phyloP scores from a whole-genome alignment of 1,140 invertebrate species.

The Eueides isabella region DNA sequence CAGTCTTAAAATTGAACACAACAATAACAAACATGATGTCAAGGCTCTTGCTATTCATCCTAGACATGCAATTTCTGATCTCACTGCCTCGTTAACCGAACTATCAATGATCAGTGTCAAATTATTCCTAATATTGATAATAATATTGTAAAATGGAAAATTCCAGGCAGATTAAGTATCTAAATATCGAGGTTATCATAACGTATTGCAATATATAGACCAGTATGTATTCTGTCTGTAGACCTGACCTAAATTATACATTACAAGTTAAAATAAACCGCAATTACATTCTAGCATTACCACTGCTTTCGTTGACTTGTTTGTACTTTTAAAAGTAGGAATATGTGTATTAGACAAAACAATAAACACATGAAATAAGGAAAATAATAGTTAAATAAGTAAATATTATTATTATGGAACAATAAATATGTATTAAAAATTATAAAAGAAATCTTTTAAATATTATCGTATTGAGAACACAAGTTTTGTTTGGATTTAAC shows the following conservation, averaged over 20 bases:
- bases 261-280: constrained; percentile 30
- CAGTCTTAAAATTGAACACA: background rate
- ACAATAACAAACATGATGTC: constrained; percentile 33
- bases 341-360: background rate
- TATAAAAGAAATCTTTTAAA: no score
- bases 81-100: constrained; percentile 29
- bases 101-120: constrained; percentile 34
- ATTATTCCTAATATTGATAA: constrained; percentile 39
- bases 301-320: constrained; percentile 26
- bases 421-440: no score
- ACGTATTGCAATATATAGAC: constrained; percentile 51
- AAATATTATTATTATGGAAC: background rate
- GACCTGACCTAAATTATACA: constrained; percentile 49
- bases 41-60: constrained; percentile 24
- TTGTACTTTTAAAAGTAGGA: constrained; percentile 12
- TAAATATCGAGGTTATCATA: constrained; percentile 64
- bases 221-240: constrained; percentile 39
- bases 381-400: background rate
- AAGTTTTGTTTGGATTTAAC: background rate
- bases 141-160: constrained; percentile 56
- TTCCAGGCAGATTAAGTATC: constrained; percentile 63
- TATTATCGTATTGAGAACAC: background rate
- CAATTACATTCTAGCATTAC: constrained; percentile 18
- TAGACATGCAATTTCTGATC: constrained; percentile 31
- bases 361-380: no score